These are phyloP conservation scores for Caenorhabditis sinica DNA, from an alignment of 2,888 invertebrate genomes.

Conservation along the genomic window DNA sequence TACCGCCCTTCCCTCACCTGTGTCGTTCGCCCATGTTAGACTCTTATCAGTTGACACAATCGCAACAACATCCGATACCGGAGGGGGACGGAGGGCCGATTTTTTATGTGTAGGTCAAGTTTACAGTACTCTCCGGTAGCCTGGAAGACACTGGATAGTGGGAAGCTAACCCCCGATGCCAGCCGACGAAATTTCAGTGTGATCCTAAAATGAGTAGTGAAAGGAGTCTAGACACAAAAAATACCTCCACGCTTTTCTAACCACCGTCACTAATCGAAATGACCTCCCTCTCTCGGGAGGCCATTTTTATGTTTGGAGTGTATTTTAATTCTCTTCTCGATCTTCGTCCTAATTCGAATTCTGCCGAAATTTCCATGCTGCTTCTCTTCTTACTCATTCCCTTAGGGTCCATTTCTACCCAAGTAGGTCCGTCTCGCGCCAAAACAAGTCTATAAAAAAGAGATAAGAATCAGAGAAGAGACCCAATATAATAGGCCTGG, in stretches of 20 bases:
- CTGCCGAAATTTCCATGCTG: too few species aligned
- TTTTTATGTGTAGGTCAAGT: conserved; percentile 29
- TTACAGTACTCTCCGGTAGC: background rate
- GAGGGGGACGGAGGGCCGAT: too few species aligned
- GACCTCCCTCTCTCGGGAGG: conserved; percentile 9
- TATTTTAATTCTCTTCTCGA: conserved; percentile 24
- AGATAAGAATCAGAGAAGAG: conserved; percentile 19
- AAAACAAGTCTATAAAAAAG: conserved; percentile 8
- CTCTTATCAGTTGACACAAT: conserved; percentile 39
- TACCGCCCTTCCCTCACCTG: too few species aligned
- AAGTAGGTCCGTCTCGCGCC: background rate
- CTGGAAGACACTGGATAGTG: too few species aligned
- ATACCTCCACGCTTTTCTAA: conserved; percentile 27
- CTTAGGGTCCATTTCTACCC: background rate
- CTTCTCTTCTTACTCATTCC: background rate
- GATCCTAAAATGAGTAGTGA: background rate
- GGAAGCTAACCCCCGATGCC: too few species aligned
- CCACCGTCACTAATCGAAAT: conserved; percentile 23
- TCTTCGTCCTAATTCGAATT: conserved; percentile 21
- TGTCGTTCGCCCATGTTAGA: background rate
- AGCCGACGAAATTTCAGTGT: background rate
- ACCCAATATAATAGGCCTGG: conserved; percentile 34
- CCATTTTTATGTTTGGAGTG: background rate
- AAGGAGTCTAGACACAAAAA: background rate
- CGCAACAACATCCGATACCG: conserved; percentile 17